Evolutionary conservation across 1,140 invertebrate genomes (phyloP), one percentile per base, ranked within the genome.

Genomic region (Dendroctonus valens): DNA sequence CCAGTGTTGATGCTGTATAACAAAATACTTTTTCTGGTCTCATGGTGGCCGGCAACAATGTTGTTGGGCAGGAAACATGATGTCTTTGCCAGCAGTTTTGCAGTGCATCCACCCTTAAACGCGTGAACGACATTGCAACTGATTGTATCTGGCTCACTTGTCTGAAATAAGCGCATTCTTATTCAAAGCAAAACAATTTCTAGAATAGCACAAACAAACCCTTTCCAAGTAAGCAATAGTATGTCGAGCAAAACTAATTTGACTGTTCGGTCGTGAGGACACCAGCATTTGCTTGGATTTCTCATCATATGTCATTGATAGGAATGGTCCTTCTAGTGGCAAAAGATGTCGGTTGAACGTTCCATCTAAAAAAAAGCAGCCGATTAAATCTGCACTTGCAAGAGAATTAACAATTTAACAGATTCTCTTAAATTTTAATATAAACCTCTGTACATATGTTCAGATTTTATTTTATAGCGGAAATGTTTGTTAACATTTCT

Each of bases 301-400:
- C 0, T 79, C 72, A 70, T 94, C 88, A 68, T 89, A 89, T 12
- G 83, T 80, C 51, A 92, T 79, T 15, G 88, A 90, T 63, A 86
- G 80, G 74, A 89, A 91, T 0, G 90, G 86, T 0, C 91, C 92
- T 26, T 91, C 88, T 0, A 92, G 70, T 11, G 87, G 84, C 37
- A 94, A 75, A 2, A 83, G 78, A 46, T 84, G 81, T 50, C 72
- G 14, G 69, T 75, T 69, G 72, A 80, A 78, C 59, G 75, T 75
- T 38, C 74, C 77, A 15, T 75, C 80, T 61, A 41, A 53, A 62
- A 54, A 8, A n/a, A 41, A n/a, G n/a, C 7, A 62, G 14, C n/a
- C 12, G 50, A 63, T 6, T 51, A 40, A 53, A 26, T 11, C 50
- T 48, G 2, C 38, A 48, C 7, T 3, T 26, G 26, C 26, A 26